Evolutionary conservation across 2,113 vertebrate genomes (phyloP).

Genomic region (Brachypteracias leptosomus): DNA sequence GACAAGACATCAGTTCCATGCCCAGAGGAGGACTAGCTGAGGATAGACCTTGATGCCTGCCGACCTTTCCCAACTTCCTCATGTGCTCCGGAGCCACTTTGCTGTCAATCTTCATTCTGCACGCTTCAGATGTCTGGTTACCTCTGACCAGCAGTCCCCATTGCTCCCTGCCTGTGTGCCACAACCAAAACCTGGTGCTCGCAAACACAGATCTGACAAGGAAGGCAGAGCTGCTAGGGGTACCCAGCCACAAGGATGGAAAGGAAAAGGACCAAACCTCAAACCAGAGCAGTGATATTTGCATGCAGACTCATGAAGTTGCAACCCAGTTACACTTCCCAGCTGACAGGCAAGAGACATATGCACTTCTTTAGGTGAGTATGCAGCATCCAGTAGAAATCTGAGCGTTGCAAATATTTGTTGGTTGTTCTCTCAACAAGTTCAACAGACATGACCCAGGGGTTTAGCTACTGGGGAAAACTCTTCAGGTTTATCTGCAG

Average conservation of each 20-base stretch:
- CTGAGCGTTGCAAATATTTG: neutral
- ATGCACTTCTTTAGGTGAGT: neutral
- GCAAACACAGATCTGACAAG: neutral
- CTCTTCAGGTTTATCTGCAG: neutral
- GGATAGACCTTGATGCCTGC: neutral
- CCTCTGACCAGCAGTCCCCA: accelerated
- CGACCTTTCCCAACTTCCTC: neutral
- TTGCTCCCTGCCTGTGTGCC: neutral
- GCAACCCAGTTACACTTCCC: neutral
- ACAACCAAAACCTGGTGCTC: neutral
- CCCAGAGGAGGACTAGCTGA: neutral
- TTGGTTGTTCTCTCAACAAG: neutral
- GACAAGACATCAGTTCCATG: neutral
- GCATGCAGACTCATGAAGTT: neutral
- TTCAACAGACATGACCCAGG: neutral
- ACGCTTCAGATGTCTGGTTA: neutral
- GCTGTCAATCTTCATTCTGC: neutral
- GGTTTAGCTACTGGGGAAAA: neutral
- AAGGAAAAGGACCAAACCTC: neutral
- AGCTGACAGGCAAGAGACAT: neutral
- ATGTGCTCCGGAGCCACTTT: neutral
- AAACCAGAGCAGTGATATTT: neutral
- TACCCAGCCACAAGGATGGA: neutral
- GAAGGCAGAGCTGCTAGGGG: neutral
- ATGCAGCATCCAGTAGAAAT: neutral